Evolutionary conservation across 2,113 vertebrate genomes (phyloP), one percentile per base, ranked within the genome.

Genomic region (Tychaedon coryphoeus): DNA sequence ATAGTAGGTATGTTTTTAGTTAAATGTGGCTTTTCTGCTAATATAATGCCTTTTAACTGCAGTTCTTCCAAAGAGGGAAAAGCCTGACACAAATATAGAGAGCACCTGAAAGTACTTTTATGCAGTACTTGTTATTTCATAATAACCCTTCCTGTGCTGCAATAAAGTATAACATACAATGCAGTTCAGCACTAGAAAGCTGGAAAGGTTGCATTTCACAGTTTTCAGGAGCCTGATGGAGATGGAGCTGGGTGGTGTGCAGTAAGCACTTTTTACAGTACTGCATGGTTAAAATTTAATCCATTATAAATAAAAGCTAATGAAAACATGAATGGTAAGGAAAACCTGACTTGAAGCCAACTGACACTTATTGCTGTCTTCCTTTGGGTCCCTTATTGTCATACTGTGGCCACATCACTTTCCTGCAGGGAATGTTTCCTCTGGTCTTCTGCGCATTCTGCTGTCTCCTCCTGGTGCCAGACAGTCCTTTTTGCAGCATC

Each of bases 391-490:
- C 45, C 48, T 86, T 70, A 16, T 53, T 48, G 61, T 90, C 85
- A 74, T 77, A 40, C 40, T 8, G 1, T 34, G 64, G 57, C 57
- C 69, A 67, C 60, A 61, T 71, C 85, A 64, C 85, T 96, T 94
- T 83, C 72, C 60, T 86, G 51, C 71, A 77, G 78, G 67, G 85
- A 90, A 53, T 43, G 28, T 94, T 95, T 88, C 57, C 69, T 90
- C 61, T 24, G 29, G 79, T 69, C 40, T 94, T 86, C 75, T 94
- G 75, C 92, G 93, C 88, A 78, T 92, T 95, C 88, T 93, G 93
- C 82, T 86, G 53, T 97, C 92, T 97, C 93, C 93, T 97, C 43
- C 94, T 94, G 92, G 88, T 90, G 88, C 92, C 93, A 95, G 93
- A 96, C 95, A 69, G 79, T 67, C 50, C 74, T 94, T 93, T 94